Conservation (phyloP, 2,888 invertebrate genomes). For the Cryptophagus acutangulus region DNA sequence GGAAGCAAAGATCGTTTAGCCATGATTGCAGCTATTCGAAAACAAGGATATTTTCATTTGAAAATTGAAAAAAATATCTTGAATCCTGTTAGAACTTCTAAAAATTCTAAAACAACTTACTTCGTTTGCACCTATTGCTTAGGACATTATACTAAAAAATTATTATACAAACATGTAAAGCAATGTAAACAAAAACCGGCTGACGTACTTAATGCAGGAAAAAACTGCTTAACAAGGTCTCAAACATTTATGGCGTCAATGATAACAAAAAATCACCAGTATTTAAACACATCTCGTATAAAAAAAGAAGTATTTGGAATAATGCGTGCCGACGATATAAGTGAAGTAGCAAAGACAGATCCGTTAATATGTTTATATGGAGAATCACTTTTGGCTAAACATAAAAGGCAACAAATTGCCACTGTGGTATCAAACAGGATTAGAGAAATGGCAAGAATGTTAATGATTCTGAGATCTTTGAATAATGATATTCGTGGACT, state of each 20-base stretch:
- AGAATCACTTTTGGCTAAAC: conserved; percentile 18
- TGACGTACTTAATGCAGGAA: background rate
- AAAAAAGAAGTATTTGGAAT: conserved; percentile 11
- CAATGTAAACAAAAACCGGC: background rate
- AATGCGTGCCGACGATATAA: conserved; percentile 13
- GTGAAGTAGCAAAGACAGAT: conserved; percentile 16
- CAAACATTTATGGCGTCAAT: background rate
- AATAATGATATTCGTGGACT: too few species aligned
- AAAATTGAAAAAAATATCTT: too few species aligned
- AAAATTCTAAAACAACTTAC: background rate
- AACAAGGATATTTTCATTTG: too few species aligned
- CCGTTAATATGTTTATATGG: conserved; percentile 16
- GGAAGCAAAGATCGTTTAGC: too few species aligned
- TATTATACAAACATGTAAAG: background rate
- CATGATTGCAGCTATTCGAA: too few species aligned
- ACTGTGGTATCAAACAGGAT: conserved; percentile 16
- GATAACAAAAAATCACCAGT: too few species aligned
- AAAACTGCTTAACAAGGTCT: background rate
- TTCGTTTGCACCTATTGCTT: background rate
- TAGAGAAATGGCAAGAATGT: conserved; percentile 16
- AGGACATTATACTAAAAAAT: background rate
- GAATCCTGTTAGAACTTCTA: too few species aligned
- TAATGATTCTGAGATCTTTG: conserved; percentile 12
- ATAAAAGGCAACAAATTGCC: conserved; percentile 11
- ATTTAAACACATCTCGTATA: background rate